Evolutionary conservation across 2,797 vertebrate genomes (phyloP), one percentile per base, ranked within the genome.

Genomic region (Sebastes variabilis): DNA sequence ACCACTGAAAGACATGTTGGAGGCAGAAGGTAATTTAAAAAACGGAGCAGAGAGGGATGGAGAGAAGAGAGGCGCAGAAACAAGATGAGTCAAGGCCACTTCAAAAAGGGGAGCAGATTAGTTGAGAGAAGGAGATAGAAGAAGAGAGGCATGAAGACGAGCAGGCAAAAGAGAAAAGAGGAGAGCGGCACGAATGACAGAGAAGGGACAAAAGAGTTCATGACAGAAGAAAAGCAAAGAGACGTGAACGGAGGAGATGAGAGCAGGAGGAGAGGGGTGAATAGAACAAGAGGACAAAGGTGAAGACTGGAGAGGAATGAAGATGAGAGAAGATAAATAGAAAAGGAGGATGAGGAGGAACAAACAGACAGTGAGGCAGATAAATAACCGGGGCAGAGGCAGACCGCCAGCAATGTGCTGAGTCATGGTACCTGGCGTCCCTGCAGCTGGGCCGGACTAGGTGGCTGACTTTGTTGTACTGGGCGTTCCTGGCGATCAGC

Each of bases 341-440:
- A 22, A 34, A 46, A 67, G 14, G 6, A 10, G n/a, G 42, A 56
- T 14, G 66, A 75, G n/a, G 42, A 58, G 20, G 66, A 75, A 7
- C 27, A 42, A 49, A 27, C 10, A 58, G 61, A 14, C 58, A 61
- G 72, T 5, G 58, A 75, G 54, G 58, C 56, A 12, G 70, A 65
- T 49, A 22, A 52, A 77, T 70, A 34, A 61, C 30, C 3, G 25
- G 72, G 42, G 22, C 49, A 3, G 29, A 36, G 18, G 25, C 16
- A 25, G 30, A 59, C 32, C 3, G 6, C 38, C 68, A 3, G 14
- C 49, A 60, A 30, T 12, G 49, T 29, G 66, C 38, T 2, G 65
- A 54, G 24, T 8, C 2, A 5, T 20, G 66, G 4, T 87, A 98
- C 98, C 97, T 97, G 88, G 98, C 98, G 7, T 98, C 98, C 10